Base-by-base conservation (phyloP, 2,113 vertebrate genomes). In the Dicerorhinus sumatrensis region DNA sequence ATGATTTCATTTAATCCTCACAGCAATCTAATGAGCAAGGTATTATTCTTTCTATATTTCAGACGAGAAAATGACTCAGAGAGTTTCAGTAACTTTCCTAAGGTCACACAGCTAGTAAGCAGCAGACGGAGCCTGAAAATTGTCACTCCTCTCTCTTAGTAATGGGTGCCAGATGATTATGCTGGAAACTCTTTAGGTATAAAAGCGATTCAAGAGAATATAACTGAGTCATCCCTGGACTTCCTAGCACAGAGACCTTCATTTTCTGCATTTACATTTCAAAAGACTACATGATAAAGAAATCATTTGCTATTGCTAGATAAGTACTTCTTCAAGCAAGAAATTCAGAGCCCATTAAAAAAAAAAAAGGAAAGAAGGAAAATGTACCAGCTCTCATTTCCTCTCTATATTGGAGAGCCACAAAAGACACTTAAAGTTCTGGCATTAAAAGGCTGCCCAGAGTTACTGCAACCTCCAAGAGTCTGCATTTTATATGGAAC, bases 201-300 rank as follows among this genome's bases (percentile, higher is more conserved):
- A 85, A 94, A 92, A 94, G 81, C 16, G 23, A 91, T 85, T 92
- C 58, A 33, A 84, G n/a, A 97, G 89, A 98, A 91, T 95, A 94
- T 76, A 98, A 98, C 98, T 97, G 89, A 98, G 91, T 98, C 97
- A 98, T 96, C 87, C 80, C 42, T 98, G 89, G 85, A 98, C 93
- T 94, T 95, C 80, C 27, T 2, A 98, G 91, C 13, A 0, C 48
- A 4, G 60, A 98, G 94, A 97, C 85, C 94, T 98, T 98, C 94
- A 84, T 96, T 97, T 96, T 92, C 92, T 80, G 73, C 67, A 98
- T 98, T 98, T 98, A 91, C 98, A 98, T 98, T 98, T 99, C 98
- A 98, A 98, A 98, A 97, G 95, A 69, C 63, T 93, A 89, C 97
- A 80, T 76, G 91, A 96, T 97, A 98, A 98, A 98, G 97, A 98